A percentile compares a stretch with the other conserved stretches of the same genome.
Evolutionary conservation across 2,888 invertebrate species (phyloP).

Genomic region (Tuberolachnus salignus): DNA sequence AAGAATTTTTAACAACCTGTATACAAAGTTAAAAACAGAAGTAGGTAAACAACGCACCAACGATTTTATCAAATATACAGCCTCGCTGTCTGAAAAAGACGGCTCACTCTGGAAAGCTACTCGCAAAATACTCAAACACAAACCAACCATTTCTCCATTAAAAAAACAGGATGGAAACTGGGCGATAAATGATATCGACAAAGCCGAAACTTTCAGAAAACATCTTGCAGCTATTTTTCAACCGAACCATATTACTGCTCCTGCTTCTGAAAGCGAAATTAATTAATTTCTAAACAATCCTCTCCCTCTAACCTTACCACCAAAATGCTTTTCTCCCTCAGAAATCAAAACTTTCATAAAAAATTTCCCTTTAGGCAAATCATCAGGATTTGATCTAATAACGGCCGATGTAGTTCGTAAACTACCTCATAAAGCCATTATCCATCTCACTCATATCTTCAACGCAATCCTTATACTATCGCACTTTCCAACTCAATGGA

Average conservation of each 20-base stretch:
- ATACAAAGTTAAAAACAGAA: background rate
- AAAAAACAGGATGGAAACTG: background rate
- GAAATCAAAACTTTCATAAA: background rate
- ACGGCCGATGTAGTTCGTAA: background rate
- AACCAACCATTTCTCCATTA: background rate
- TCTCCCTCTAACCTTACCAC: too few relatives aligned
- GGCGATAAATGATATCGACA: background rate
- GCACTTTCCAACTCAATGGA: slow-evolving; percentile 9
- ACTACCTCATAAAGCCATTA: background rate
- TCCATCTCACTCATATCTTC: background rate
- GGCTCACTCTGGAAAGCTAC: background rate
- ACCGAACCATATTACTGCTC: too few relatives aligned
- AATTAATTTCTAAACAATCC: background rate
- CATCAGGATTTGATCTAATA: background rate
- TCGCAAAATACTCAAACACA: background rate
- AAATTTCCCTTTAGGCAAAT: background rate
- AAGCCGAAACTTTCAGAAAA: background rate
- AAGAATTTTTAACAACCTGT: background rate
- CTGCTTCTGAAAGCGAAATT: too few relatives aligned
- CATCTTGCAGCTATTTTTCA: background rate
- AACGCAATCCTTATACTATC: slow-evolving; percentile 1
- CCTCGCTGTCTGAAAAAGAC: background rate
- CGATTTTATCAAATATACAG: too few relatives aligned
- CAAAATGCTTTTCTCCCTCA: background rate
- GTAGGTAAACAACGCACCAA: too few relatives aligned